Percentiles rank a stretch among this genome's conserved stretches.
These are phyloP conservation scores for Aphodius granarius DNA, from an alignment of 2,888 invertebrate species.

Conservation along the genomic window DNA sequence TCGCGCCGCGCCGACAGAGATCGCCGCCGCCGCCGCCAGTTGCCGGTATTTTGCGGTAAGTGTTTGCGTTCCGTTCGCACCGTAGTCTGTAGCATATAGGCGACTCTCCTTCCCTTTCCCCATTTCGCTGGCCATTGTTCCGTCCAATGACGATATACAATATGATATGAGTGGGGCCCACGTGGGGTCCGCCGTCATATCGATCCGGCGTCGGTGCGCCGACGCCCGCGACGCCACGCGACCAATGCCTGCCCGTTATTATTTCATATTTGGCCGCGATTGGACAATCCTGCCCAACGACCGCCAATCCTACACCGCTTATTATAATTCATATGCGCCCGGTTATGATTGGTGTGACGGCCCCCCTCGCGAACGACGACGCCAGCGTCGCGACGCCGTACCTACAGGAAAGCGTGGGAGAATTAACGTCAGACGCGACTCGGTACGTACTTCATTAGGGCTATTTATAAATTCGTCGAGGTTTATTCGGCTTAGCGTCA, in stretches of 20 bases:
- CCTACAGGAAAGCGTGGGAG: neutral
- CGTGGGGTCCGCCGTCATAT: constrained; percentile 45
- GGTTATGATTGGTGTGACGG: constrained; percentile 46
- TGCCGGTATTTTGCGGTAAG: constrained; percentile 27
- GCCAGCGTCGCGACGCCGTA: constrained; percentile 25
- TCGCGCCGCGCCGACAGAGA: constrained; percentile 7
- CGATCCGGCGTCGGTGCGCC: constrained; percentile 45
- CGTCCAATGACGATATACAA: constrained; percentile 52
- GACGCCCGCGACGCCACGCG: constrained; percentile 49
- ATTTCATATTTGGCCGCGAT: constrained; percentile 65
- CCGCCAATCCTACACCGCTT: constrained; percentile 43
- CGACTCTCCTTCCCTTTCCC: constrained; percentile 1
- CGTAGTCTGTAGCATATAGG: neutral
- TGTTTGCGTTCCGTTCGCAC: constrained; percentile 17
- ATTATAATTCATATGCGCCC: constrained; percentile 48
- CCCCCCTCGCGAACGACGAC: constrained; percentile 33
- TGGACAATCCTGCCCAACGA: constrained; percentile 55
- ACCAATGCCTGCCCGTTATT: constrained; percentile 63
- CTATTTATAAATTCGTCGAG: neutral
- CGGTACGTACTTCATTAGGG: neutral
- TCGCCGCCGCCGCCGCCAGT: constrained; percentile 1
- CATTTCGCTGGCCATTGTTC: neutral
- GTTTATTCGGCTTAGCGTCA: neutral
- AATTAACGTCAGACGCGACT: neutral
- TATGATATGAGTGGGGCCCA: constrained; percentile 50